Conservation (phyloP, 2,888 invertebrate genomes). For the Acrocera orbiculus region DNA sequence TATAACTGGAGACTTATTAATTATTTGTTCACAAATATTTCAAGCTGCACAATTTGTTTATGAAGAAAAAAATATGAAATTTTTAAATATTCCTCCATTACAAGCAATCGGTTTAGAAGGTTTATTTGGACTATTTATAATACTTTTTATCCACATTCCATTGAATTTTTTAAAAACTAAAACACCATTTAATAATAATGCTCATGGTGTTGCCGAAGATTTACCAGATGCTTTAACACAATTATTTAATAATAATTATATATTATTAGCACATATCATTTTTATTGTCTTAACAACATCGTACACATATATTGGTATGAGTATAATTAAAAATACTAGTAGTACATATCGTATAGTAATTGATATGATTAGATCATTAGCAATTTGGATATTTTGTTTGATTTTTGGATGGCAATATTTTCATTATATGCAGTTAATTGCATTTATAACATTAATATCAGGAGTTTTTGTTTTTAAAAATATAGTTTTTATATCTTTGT, state of each 20-base stretch:
- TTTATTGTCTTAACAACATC: slow-evolving; percentile 70
- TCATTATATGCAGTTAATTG: slow-evolving; percentile 58
- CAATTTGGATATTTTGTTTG: slow-evolving; percentile 78
- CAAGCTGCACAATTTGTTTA: slow-evolving; percentile 84
- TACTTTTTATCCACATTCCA: slow-evolving; percentile 47
- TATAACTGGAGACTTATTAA: slow-evolving; percentile 63
- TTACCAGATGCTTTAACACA: slow-evolving; percentile 69
- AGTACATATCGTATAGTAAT: slow-evolving; percentile 83
- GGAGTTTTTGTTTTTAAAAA: slow-evolving; percentile 77
- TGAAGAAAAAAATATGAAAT: slow-evolving; percentile 78
- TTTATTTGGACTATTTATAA: slow-evolving; percentile 48
- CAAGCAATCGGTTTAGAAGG: slow-evolving; percentile 94
- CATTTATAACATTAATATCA: slow-evolving; percentile 53
- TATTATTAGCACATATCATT: slow-evolving; percentile 51
- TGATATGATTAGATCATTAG: slow-evolving; percentile 70
- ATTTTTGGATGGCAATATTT: slow-evolving; percentile 61
- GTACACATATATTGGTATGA: slow-evolving; percentile 83
- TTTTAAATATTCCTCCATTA: slow-evolving; percentile 70
- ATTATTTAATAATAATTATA: slow-evolving; percentile 40
- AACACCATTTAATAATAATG: slow-evolving; percentile 57
- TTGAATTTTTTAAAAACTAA: slow-evolving; percentile 67
- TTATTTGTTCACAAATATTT: slow-evolving; percentile 61
- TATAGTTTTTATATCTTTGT: slow-evolving; percentile 29
- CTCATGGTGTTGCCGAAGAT: slow-evolving; percentile 64
- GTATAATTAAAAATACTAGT: slow-evolving; percentile 83